These are phyloP conservation scores for Psophia crepitans DNA, from an alignment of 2,113 vertebrate species.

Conservation along the genomic window DNA sequence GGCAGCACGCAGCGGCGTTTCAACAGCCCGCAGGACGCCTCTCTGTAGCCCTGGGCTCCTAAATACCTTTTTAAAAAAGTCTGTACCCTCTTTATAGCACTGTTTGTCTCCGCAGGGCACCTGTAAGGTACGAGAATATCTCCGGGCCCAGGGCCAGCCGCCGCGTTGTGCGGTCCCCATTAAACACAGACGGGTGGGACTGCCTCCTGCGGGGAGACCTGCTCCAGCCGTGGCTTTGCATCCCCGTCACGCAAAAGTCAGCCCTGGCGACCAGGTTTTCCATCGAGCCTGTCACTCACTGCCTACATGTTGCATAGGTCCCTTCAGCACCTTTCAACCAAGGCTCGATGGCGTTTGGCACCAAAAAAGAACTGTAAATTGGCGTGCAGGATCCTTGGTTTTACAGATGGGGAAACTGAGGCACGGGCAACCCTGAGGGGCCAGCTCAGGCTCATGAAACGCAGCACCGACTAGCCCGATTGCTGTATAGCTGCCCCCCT, in stretches of 20 bases:
- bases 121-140: slow-evolving; percentile 39
- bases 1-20: not conserved
- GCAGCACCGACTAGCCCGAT: rapidly evolving
- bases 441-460: not conserved
- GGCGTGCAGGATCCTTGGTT: not conserved
- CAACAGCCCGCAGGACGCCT: not conserved
- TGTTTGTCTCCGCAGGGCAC: not conserved
- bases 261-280: not conserved
- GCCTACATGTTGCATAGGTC: not conserved
- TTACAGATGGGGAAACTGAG: not conserved
- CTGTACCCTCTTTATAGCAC: not conserved
- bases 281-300: rapidly evolving
- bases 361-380: not conserved
- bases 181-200: not conserved
- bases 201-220: slow-evolving; percentile 9
- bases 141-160: not conserved
- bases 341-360: rapidly evolving
- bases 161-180: slow-evolving; percentile 29
- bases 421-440: not conserved
- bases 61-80: slow-evolving; percentile 1
- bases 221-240: not conserved
- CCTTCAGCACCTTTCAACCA: not conserved
- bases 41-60: not conserved
- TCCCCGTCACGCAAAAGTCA: not conserved
- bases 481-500: rapidly evolving